Percentiles rank a stretch among this genome's conserved stretches.
These are phyloP conservation scores for Symphodus melops DNA, from an alignment of 2,113 vertebrate genomes.

Conservation along the genomic window DNA sequence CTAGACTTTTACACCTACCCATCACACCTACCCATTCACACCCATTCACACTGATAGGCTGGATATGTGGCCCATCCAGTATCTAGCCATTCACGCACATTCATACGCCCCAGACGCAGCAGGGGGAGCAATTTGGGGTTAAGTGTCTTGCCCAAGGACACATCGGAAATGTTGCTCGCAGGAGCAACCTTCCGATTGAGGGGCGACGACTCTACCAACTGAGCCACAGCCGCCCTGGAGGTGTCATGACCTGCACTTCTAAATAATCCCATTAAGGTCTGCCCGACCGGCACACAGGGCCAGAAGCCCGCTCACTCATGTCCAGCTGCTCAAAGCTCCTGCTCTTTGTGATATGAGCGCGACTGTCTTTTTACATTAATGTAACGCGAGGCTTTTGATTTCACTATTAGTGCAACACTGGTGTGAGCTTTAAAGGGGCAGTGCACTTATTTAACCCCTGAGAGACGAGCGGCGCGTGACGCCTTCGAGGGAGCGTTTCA, in stretches of 20 bases:
- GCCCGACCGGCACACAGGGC: slow-evolving; percentile 61
- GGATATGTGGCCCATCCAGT: no score
- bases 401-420: background rate
- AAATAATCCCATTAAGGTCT: slow-evolving; percentile 77
- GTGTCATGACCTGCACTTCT: slow-evolving; percentile 68
- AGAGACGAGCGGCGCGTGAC: background rate
- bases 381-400: background rate
- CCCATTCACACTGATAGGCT: no score
- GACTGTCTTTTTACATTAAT: background rate
- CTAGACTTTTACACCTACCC: no score
- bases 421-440: background rate
- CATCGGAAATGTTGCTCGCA: no score
- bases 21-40: no score
- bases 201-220: no score
- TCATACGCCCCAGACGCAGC: no score
- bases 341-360: slow-evolving; percentile 3
- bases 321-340: slow-evolving; percentile 17
- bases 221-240: no score
- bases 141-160: no score
- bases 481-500: background rate
- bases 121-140: no score
- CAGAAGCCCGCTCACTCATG: slow-evolving; percentile 32
- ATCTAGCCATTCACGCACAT: no score
- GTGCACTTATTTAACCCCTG: background rate
- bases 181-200: no score